Conservation (phyloP, 2,888 invertebrate species). For the Drosophila formosana region DNA sequence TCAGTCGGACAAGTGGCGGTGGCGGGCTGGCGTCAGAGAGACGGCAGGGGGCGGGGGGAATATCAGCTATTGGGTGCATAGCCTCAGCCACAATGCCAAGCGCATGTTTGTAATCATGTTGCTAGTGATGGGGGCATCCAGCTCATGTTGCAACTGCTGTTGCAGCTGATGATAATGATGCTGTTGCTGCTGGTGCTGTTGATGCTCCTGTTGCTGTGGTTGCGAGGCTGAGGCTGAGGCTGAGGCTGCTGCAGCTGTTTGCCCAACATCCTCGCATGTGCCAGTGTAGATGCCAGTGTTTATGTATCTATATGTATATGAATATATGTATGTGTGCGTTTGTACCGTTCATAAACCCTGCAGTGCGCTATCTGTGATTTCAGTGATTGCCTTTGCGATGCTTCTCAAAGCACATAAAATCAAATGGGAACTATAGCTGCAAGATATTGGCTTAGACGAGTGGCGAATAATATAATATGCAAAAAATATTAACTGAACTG, state of each 20-base stretch:
- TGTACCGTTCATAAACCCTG: constrained; percentile 25
- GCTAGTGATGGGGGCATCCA: constrained; percentile 62
- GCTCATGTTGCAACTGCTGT: constrained; percentile 64
- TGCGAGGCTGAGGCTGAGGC: constrained; percentile 28
- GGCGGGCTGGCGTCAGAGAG: constrained; percentile 44
- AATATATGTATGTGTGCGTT: constrained; percentile 9
- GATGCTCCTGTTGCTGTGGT: constrained; percentile 3
- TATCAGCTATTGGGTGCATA: constrained; percentile 38
- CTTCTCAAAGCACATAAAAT: not conserved
- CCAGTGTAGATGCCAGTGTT: not conserved
- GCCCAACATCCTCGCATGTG: constrained; percentile 23
- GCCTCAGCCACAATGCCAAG: constrained; percentile 47
- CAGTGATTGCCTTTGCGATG: not conserved
- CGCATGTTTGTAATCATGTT: constrained; percentile 74
- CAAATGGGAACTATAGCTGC: not conserved
- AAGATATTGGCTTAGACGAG: not conserved
- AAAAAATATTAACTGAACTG: too few species aligned
- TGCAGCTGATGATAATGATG: constrained; percentile 32
- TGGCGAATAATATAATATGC: too few species aligned
- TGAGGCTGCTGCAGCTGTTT: constrained; percentile 54
- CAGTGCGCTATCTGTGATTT: constrained; percentile 5
- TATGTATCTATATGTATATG: constrained; percentile 1
- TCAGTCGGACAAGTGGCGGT: constrained; percentile 74
- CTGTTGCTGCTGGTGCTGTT: constrained; percentile 23
- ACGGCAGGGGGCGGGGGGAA: not conserved